Conservation (phyloP, 2,113 vertebrate species). For the Galeopterus variegatus region DNA sequence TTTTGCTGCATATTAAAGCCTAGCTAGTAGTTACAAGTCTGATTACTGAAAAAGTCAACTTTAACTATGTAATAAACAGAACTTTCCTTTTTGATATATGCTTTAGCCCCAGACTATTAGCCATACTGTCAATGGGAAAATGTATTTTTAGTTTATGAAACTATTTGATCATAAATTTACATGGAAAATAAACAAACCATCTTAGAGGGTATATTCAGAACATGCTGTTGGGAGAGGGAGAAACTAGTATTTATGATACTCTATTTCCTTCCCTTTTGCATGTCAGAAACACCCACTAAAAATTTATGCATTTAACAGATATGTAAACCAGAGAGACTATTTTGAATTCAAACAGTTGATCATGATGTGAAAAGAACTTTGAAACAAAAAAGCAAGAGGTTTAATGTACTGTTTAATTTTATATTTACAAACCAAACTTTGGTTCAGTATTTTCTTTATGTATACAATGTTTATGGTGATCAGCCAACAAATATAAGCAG, state of each 20-base stretch:
- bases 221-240: background rate
- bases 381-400: constrained; percentile 27
- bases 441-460: constrained; percentile 34
- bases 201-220: background rate
- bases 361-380: constrained; percentile 48
- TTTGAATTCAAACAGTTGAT: constrained; percentile 69
- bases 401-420: constrained; percentile 64
- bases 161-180: constrained; percentile 62
- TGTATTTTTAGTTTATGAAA: constrained; percentile 56
- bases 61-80: background rate
- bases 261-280: constrained; percentile 36
- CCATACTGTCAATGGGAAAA: background rate
- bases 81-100: background rate
- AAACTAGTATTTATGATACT: constrained; percentile 43
- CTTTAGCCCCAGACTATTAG: background rate
- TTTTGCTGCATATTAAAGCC: constrained; percentile 39
- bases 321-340: constrained; percentile 70
- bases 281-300: constrained; percentile 75
- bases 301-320: constrained; percentile 39
- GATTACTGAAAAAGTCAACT: constrained; percentile 1
- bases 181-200: constrained; percentile 38
- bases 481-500: background rate
- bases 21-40: constrained; percentile 25
- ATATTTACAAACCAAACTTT: constrained; percentile 60
- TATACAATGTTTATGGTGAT: background rate